Evolutionary conservation across 2,888 invertebrate genomes (phyloP).

Genomic region (Drosophila longiperda): DNA sequence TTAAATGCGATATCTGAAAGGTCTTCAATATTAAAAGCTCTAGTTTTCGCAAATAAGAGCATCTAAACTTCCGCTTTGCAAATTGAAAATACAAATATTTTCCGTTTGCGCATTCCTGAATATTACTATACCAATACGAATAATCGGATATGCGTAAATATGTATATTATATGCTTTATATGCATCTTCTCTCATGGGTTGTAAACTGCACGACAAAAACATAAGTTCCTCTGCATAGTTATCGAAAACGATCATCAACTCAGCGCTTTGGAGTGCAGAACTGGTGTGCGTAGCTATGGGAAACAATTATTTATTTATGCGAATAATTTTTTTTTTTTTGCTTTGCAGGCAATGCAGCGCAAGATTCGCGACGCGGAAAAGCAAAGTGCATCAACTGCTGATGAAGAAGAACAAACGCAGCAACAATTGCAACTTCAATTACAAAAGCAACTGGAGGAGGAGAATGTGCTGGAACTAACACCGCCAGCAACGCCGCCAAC

Average conservation of each 20-base stretch:
- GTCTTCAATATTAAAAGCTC: background rate
- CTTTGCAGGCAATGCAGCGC: constrained; percentile 69
- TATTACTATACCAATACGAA: background rate
- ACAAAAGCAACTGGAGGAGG: constrained; percentile 22
- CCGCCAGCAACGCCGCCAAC: constrained; percentile 75
- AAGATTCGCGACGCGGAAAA: constrained; percentile 59
- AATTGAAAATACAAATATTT: background rate
- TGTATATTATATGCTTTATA: background rate
- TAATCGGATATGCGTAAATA: background rate
- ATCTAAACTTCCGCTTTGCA: background rate
- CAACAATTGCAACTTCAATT: constrained; percentile 16
- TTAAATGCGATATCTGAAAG: background rate
- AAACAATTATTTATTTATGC: constrained; percentile 59
- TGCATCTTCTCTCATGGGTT: background rate
- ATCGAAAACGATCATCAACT: background rate
- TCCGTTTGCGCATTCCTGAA: background rate
- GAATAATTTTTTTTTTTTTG: constrained; percentile 32
- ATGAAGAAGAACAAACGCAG: constrained; percentile 21
- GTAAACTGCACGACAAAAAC: background rate
- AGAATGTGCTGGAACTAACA: constrained; percentile 63
- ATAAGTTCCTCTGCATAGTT: background rate
- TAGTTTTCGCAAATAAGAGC: background rate
- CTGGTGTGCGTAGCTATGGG: constrained; percentile 34
- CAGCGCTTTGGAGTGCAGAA: constrained; percentile 10
- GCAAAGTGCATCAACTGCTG: constrained; percentile 32